Base-by-base conservation (phyloP, 2,113 vertebrate genomes). In the Lynx canadensis region DNA sequence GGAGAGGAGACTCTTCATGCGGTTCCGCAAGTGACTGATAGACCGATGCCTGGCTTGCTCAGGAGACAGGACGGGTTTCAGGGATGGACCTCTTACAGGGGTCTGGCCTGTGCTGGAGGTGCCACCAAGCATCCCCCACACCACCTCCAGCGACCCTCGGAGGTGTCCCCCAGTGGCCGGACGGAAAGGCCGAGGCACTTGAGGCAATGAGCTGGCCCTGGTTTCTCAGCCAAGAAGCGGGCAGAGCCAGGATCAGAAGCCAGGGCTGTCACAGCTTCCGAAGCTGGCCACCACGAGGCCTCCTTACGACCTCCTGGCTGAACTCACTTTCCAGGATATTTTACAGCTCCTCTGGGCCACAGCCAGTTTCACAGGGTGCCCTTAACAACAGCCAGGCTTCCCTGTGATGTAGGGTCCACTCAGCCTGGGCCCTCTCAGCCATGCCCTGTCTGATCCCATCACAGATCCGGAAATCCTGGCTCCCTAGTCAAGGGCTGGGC, bases 71-170 rank as follows among this genome's bases (percentile, higher is more conserved):
- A 6, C 27, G 5, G 60, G 74, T 41, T 18, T 41, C 6, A 1
- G 48, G 8, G 8, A 45, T 1, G 9, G 16, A 5, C 38, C 7
- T 29, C 71, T 25, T 8, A 23, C 1, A 9, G 3, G 45, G 33
- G 19, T 16, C n/a, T 0, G 4, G 36, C 74, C 57, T 14, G 79
- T 3, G 25, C 41, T 52, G 66, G 29, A 31, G 27, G 21, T 1
- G 21, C 79, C 12, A 4, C n/a, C 25, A 9, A 29, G 10, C 12
- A 4, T 38, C 27, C 9, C 57, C 11, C 12, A 14, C 0, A 0
- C 21, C 19, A 73, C 57, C 41, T 5, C 21, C 3, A 0, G 16
- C 0, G 38, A 31, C 66, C 86, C 38, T 48, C 8, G 1, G 45
- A 36, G 41, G 19, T 19, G 45, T 55, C 27, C 73, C 55, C 60